A percentile compares a stretch with the other conserved stretches of the same genome.
Conservation (phyloP, 2,113 vertebrate species). For the Setophaga coronata region DNA sequence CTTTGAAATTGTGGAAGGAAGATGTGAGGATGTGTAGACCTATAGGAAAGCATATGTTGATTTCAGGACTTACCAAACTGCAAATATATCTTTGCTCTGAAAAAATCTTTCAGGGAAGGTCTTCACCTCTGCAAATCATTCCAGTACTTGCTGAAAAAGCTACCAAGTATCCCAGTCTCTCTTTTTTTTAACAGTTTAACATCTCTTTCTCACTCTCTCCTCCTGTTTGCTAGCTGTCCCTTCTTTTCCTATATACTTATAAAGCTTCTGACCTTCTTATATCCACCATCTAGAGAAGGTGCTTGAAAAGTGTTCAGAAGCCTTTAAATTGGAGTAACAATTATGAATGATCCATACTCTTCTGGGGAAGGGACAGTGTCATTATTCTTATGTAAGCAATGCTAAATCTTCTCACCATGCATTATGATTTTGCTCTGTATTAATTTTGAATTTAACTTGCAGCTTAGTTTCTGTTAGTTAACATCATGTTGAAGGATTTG, state of each 20-base stretch:
- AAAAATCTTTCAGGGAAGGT: background rate
- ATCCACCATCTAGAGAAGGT: background rate
- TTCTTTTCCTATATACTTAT: background rate
- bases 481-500: background rate
- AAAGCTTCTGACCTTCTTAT: background rate
- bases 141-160: background rate
- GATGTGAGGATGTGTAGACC: fast-evolving
- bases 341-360: background rate
- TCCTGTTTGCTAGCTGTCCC: background rate
- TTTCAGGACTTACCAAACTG: background rate
- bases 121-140: background rate
- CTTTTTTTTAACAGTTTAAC: background rate
- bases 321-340: background rate
- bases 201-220: background rate
- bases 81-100: background rate
- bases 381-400: background rate
- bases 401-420: background rate
- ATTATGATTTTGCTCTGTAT: background rate
- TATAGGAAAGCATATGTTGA: background rate
- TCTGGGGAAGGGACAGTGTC: background rate
- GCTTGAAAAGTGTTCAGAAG: background rate
- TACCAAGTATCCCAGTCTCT: background rate
- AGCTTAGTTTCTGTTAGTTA: background rate
- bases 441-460: background rate
- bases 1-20: background rate